Evolutionary conservation across 1,140 invertebrate genomes (phyloP).

Genomic region (Nephotettix cincticeps): DNA sequence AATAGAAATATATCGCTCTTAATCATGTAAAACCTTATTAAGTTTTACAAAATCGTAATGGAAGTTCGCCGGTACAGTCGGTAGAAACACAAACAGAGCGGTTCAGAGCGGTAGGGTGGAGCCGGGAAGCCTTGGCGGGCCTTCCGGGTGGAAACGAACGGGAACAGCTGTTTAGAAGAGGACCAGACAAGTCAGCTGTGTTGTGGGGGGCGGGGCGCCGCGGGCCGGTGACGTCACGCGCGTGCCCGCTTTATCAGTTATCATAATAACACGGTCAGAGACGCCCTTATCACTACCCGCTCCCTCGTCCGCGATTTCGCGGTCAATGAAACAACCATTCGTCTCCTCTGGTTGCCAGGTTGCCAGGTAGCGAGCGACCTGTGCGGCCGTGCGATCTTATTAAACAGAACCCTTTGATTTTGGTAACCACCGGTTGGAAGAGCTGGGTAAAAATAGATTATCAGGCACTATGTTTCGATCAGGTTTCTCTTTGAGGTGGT

Average conservation of each 20-base stretch:
- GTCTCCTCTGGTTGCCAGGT: neutral
- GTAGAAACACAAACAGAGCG: too few relatives aligned
- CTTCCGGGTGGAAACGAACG: conserved; percentile 9
- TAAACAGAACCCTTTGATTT: too few relatives aligned
- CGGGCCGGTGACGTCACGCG: neutral
- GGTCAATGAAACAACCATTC: neutral
- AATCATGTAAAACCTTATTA: too few relatives aligned
- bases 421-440: too few relatives aligned
- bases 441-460: too few relatives aligned
- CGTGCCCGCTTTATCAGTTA: neutral
- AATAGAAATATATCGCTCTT: too few relatives aligned
- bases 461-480: too few relatives aligned
- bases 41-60: too few relatives aligned
- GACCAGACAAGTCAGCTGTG: neutral
- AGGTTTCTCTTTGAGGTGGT: too few relatives aligned
- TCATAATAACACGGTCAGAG: neutral
- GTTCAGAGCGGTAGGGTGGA: neutral
- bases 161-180: conserved; percentile 9
- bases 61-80: too few relatives aligned
- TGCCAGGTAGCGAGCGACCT: neutral
- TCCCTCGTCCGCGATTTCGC: neutral
- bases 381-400: neutral
- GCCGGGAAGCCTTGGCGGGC: conserved; percentile 3
- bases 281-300: neutral
- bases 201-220: neutral